Percentiles rank a stretch among this genome's conserved stretches.
Conservation (phyloP, 2,113 vertebrate genomes). For the Gavialis gangeticus region DNA sequence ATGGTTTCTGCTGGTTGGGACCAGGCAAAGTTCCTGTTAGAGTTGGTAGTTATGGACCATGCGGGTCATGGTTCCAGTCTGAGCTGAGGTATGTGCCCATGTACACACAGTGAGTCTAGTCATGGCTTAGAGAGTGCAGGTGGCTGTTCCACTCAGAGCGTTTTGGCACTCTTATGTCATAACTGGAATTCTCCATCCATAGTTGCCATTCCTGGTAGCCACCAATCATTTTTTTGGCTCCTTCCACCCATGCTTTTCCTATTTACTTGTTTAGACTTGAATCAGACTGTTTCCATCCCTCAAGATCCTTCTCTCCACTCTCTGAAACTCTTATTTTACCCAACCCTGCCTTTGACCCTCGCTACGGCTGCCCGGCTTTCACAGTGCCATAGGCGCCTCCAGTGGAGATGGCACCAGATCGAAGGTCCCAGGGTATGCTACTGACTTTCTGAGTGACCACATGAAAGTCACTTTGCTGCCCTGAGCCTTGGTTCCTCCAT, state of each 20-base stretch:
- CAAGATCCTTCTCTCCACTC: background rate
- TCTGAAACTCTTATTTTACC: background rate
- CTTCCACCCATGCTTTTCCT: background rate
- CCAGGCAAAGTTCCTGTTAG: slow-evolving; percentile 24
- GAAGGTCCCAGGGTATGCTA: background rate
- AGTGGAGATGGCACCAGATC: background rate
- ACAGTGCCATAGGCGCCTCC: background rate
- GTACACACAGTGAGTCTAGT: background rate
- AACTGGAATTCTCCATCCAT: background rate
- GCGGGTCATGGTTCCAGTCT: background rate
- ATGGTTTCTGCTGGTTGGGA: slow-evolving; percentile 41
- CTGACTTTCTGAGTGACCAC: background rate
- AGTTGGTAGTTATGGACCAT: slow-evolving; percentile 25
- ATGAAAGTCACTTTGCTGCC: background rate
- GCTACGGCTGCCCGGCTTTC: background rate
- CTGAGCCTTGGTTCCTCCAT: background rate
- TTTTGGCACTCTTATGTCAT: slow-evolving; percentile 4
- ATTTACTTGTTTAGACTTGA: background rate
- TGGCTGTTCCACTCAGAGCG: slow-evolving; percentile 22
- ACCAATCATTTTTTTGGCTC: background rate
- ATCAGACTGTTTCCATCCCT: background rate
- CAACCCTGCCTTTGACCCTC: background rate
- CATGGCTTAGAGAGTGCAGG: background rate
- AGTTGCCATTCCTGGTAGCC: background rate
- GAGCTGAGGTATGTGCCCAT: background rate